phyloP scores from a whole-genome alignment of 2,888 invertebrate species.

The Exephanes ischioxanthus region DNA sequence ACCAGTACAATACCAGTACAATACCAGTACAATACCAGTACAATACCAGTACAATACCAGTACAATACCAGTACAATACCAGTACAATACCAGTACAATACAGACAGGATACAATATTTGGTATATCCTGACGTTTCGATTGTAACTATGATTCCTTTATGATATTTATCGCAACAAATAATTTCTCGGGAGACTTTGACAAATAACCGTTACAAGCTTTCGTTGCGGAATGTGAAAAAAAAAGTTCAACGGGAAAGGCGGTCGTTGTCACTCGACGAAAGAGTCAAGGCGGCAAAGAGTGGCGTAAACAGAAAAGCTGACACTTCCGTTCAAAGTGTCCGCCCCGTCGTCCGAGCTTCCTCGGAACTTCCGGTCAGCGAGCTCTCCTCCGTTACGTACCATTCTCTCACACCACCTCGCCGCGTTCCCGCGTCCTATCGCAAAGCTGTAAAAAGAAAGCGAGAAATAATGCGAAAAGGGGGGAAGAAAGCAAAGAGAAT shows the following conservation, averaged over 20 bases:
- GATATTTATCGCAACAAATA: neutral
- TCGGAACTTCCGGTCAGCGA: slow-evolving; percentile 45
- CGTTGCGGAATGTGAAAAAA: neutral
- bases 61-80: no score
- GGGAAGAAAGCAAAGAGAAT: slow-evolving; percentile 44
- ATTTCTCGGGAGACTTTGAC: neutral
- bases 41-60: no score
- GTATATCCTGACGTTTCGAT: neutral
- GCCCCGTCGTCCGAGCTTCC: slow-evolving; percentile 32
- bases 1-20: no score
- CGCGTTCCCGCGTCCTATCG: slow-evolving; percentile 8
- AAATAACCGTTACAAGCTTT: neutral
- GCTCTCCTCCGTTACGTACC: slow-evolving; percentile 6
- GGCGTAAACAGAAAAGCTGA: slow-evolving; percentile 68
- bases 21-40: no score
- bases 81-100: no score
- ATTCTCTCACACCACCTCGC: slow-evolving; percentile 9
- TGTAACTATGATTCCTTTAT: neutral
- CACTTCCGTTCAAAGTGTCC: slow-evolving; percentile 59
- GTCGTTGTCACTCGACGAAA: slow-evolving; percentile 5
- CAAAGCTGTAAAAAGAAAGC: slow-evolving; percentile 32
- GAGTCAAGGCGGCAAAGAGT: slow-evolving; percentile 23
- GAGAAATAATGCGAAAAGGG: slow-evolving; percentile 39
- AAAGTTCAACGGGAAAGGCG: neutral
- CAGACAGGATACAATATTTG: neutral